Evolutionary conservation across 2,888 invertebrate genomes (phyloP).

Genomic region (Eremobia ochroleuca): DNA sequence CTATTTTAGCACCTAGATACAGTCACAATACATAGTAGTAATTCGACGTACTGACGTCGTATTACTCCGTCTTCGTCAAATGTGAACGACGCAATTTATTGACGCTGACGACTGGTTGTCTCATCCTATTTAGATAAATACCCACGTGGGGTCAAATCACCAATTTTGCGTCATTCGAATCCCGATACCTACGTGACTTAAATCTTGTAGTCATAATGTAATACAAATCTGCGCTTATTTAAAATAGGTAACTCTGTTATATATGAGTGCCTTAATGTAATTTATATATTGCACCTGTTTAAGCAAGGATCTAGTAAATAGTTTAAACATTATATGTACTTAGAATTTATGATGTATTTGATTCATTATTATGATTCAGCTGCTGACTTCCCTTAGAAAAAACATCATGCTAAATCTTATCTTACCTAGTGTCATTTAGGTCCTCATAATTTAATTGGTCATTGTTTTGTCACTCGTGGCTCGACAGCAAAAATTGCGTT

Average conservation of each 20-base stretch:
- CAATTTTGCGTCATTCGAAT: slow-evolving; percentile 56
- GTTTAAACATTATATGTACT: slow-evolving; percentile 7
- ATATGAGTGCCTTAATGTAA: slow-evolving; percentile 20
- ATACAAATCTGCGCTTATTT: slow-evolving; percentile 22
- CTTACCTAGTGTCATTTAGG: background rate
- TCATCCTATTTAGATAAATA: slow-evolving; percentile 38
- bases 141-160: slow-evolving; percentile 48
- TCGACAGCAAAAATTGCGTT: no score
- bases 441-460: background rate
- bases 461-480: background rate
- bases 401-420: background rate
- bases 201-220: slow-evolving; percentile 57
- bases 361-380: slow-evolving; percentile 12
- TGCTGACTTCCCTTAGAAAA: background rate
- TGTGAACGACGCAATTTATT: slow-evolving; percentile 1
- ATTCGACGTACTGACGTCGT: background rate
- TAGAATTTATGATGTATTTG: background rate
- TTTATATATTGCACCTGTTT: slow-evolving; percentile 47
- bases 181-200: slow-evolving; percentile 62
- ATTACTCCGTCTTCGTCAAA: background rate
- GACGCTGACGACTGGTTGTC: slow-evolving; percentile 1
- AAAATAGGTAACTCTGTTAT: background rate
- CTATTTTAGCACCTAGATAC: background rate
- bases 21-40: background rate
- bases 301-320: slow-evolving; percentile 16